These are phyloP conservation scores for Crypturellus undulatus DNA, from an alignment of 2,113 vertebrate species.

Conservation along the genomic window DNA sequence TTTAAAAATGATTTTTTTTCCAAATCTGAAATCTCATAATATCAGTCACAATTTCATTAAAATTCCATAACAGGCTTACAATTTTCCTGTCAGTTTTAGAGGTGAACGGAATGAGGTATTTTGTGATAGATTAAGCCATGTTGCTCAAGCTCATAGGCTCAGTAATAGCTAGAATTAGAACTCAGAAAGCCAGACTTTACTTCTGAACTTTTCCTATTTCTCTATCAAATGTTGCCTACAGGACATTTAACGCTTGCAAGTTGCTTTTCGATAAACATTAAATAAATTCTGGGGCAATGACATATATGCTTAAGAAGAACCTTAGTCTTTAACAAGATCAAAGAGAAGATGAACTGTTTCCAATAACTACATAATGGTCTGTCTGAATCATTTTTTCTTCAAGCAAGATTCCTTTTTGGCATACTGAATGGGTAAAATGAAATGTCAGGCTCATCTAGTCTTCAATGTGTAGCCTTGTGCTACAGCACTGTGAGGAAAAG, in stretches of 20 bases:
- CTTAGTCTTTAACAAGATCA: background rate
- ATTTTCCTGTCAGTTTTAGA: background rate
- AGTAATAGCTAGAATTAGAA: background rate
- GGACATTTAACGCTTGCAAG: background rate
- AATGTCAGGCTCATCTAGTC: constrained; percentile 4
- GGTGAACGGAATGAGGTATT: background rate
- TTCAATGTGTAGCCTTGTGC: background rate
- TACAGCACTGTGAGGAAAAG: constrained; percentile 8
- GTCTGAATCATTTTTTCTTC: background rate
- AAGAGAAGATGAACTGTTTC: background rate
- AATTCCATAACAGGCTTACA: background rate
- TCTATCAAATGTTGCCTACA: background rate
- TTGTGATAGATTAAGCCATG: background rate
- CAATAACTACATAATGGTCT: background rate
- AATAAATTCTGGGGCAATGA: background rate
- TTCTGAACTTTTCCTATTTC: background rate
- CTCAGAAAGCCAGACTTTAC: background rate
- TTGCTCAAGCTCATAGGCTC: background rate
- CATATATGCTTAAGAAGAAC: background rate
- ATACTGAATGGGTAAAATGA: background rate
- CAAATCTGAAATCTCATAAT: too few species aligned
- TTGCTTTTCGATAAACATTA: background rate
- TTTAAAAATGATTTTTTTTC: background rate
- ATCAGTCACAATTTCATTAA: background rate
- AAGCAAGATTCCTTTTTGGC: background rate